Base-by-base conservation (phyloP, 2,888 invertebrate species). In the Shargacucullia verbasci region DNA sequence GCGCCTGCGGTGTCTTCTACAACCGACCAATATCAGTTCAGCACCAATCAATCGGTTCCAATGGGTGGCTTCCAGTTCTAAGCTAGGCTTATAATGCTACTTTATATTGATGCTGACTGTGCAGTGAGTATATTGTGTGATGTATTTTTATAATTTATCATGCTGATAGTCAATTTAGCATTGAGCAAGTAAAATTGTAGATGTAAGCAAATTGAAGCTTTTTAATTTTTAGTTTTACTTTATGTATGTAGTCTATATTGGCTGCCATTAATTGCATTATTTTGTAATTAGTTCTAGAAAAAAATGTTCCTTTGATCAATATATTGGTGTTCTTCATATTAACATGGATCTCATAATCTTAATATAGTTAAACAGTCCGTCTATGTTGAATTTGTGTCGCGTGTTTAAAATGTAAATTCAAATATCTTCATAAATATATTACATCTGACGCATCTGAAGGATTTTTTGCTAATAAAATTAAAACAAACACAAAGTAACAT, bases 1-100 rank as follows among this genome's bases (percentile, higher is more conserved):
- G 98, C 97, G 33, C 98, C 98, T 0, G 94, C 95, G 10, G 96
- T 97, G 20, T 97, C 97, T 62, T 96, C 97, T 73, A 95, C 95
- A 4, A 95, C 96, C 12, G 95, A 96, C 82, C 97, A 97, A 85
- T 97, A 96, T 83, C 95, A 95, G 80, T 98, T 96, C 82, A 95
- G 94, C 82, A 91, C 96, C 9, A 96, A 96, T 85, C 95, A 96
- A 79, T 95, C 95, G 52, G 95, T 97, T 76, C 97, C 97, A 15
- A 96, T 96, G 94, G 97, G 96, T 72, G 97, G 97, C 78, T 98
- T 97, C 87, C 96, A 97, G 80, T 98, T 98, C 92, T 98, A 96
- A 95, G 83, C 70, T 65, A 68, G 61, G 66, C 67, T 62, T 67
- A 60, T 38, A 44, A 55, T 41, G 64, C 61, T 59, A 67, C 64